Base-by-base conservation (phyloP, 2,888 invertebrate species). In the Euproctis similis region DNA sequence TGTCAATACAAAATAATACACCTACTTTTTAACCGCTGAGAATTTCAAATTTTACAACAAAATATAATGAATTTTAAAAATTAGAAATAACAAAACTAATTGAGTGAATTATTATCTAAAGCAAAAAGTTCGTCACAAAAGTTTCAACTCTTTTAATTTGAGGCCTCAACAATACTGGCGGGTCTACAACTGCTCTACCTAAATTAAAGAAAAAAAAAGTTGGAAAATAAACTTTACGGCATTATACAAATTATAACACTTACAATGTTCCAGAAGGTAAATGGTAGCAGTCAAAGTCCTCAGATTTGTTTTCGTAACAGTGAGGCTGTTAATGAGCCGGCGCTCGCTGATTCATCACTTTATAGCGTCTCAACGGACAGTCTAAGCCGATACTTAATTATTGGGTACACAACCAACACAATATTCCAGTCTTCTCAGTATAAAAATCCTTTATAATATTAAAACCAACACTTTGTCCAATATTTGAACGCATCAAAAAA, bases 261-360 rank as follows among this genome's bases (percentile, higher is more conserved):
- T 67, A 82, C 81, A 81, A 75, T 74, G 59, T 69, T 48, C 56
- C 60, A 56, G 60, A 50, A 61, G 62, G 44, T 59, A 58, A 59
- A 48, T 42, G 36, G 30, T 46, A 52, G 60, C 44, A 53, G 52
- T 57, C 48, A 40, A 61, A 63, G 51, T 58, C 67, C 57, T 62
- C n/a, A 61, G 68, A 67, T 76, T 74, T 80, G 81, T 81, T 81
- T 78, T 76, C 71, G 76, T 70, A 69, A 60, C 70, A 69, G 66
- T 65, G 65, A 68, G 72, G 74, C 58, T 62, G 69, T 73, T 81
- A 82, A 82, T 82, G 80, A 80, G 71, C 73, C 73, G 73, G 74
- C 74, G 75, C 72, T 64, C 78, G 80, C 81, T 82, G 76, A 82
- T 78, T 82, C 82, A 82, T 82, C 81, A 82, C 82, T 81, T 72